Evolutionary conservation across 2,113 vertebrate species (phyloP).

Genomic region (Tetrao urogallus): DNA sequence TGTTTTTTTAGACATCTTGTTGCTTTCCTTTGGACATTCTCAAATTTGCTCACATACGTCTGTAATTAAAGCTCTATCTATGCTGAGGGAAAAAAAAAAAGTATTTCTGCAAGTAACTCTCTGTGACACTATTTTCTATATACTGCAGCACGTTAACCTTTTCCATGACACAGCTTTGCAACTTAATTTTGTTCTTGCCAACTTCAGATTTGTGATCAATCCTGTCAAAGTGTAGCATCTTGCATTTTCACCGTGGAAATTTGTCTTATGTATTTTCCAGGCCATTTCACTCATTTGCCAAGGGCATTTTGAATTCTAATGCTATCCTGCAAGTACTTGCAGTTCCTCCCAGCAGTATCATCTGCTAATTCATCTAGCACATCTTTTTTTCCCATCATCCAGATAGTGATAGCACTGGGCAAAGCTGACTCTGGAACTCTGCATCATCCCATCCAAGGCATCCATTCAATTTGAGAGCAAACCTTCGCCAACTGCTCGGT

Average conservation of each 20-base stretch:
- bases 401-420: neutral
- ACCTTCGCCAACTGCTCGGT: neutral
- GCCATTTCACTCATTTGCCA: conserved; percentile 35
- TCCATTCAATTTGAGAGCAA: neutral
- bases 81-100: neutral
- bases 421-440: neutral
- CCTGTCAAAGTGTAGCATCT: conserved; percentile 34
- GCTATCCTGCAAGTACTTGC: neutral
- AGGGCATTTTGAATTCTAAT: conserved; percentile 27
- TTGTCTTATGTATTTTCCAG: conserved; percentile 39
- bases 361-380: neutral
- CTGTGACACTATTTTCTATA: neutral
- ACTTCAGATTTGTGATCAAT: conserved; percentile 30
- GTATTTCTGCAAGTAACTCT: neutral
- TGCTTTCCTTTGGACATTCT: conserved; percentile 37
- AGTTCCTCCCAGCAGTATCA: neutral
- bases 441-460: neutral
- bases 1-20: conserved; percentile 38
- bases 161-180: neutral
- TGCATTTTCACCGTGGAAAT: neutral
- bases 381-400: neutral
- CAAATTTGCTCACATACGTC: neutral
- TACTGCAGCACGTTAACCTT: neutral
- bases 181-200: neutral
- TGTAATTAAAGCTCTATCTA: neutral